Evolutionary conservation across 1,140 invertebrate genomes (phyloP).

Genomic region (Phortica variegata): DNA sequence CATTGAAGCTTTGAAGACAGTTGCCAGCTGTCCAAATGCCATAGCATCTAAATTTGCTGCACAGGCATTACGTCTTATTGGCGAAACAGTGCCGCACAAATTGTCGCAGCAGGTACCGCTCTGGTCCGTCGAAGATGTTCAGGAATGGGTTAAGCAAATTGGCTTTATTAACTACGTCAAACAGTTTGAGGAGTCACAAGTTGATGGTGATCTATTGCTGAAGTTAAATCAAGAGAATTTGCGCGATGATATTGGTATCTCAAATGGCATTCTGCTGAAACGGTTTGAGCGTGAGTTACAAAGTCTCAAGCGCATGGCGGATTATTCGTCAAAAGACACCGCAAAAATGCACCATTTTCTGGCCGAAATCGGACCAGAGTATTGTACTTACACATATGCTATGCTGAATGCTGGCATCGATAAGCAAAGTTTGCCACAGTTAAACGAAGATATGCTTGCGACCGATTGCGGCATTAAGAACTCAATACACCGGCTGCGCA

Average conservation of each 20-base stretch:
- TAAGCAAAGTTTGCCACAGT: constrained; percentile 73
- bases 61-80: constrained; percentile 91
- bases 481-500: constrained; percentile 89
- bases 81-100: constrained; percentile 96
- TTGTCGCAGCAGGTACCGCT: constrained; percentile 96
- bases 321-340: constrained; percentile 93
- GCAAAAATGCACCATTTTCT: constrained; percentile 91
- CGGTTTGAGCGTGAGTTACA: constrained; percentile 93
- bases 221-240: constrained; percentile 92
- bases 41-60: constrained; percentile 96
- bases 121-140: constrained; percentile 95
- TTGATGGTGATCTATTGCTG: constrained; percentile 96
- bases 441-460: constrained; percentile 89
- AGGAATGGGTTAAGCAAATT: constrained; percentile 98
- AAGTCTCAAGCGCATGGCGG: constrained; percentile 93
- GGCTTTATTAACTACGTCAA: constrained; percentile 83
- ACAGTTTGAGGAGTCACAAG: constrained; percentile 86
- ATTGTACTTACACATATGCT: constrained; percentile 94
- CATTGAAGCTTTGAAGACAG: constrained; percentile 92
- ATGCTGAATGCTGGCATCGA: constrained; percentile 96
- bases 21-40: constrained; percentile 96
- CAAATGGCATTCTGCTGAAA: constrained; percentile 89
- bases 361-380: constrained; percentile 82
- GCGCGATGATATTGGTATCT: constrained; percentile 87
- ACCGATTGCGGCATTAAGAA: constrained; percentile 90